Evolutionary conservation across 2,797 vertebrate species (phyloP).

Genomic region (Aldrovandia affinis): DNA sequence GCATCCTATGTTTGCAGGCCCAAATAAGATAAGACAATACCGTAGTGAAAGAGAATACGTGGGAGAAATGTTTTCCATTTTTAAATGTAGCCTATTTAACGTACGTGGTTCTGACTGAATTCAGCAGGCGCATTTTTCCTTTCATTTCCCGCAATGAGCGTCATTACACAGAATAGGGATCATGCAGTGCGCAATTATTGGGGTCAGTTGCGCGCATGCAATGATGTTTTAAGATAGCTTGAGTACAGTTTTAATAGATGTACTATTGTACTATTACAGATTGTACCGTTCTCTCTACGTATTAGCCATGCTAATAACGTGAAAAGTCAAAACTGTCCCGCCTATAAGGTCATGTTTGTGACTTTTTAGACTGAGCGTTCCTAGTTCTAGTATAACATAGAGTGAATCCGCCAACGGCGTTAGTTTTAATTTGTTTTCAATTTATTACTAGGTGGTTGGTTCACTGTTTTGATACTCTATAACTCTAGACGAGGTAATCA

Average conservation of each 20-base stretch:
- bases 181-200: too few relatives aligned
- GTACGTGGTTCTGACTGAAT: background rate
- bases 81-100: too few relatives aligned
- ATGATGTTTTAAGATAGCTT: too few relatives aligned
- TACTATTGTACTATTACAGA: too few relatives aligned
- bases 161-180: too few relatives aligned
- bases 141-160: background rate
- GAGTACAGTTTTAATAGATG: too few relatives aligned
- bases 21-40: background rate
- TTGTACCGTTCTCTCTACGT: too few relatives aligned
- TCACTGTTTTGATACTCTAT: constrained; percentile 53
- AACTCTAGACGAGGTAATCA: constrained; percentile 44
- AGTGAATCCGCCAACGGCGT: constrained; percentile 47
- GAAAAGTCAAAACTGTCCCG: background rate
- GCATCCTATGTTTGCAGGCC: background rate
- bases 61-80: too few relatives aligned
- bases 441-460: constrained; percentile 43
- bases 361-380: constrained; percentile 7
- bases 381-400: constrained; percentile 25
- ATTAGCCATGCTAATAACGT: background rate
- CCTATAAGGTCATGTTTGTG: background rate
- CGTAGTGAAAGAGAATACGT: too few relatives aligned
- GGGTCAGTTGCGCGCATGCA: too few relatives aligned
- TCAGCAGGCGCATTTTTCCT: background rate
- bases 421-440: constrained; percentile 45